Base-by-base conservation (phyloP, 2,113 vertebrate genomes). In the Zapornia atra region DNA sequence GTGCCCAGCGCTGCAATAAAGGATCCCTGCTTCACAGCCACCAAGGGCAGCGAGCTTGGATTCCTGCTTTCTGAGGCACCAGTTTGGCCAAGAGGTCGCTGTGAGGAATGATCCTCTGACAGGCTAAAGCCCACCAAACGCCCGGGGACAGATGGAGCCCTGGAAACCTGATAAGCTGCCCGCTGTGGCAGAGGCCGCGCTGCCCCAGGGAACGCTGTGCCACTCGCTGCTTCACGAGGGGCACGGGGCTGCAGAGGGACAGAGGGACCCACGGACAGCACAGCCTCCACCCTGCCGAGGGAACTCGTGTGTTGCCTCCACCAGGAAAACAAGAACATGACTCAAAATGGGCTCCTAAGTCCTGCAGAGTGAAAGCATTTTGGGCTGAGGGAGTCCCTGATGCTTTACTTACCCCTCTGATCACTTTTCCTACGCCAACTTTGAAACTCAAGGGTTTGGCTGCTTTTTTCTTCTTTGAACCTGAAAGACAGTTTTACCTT, bases 361-460 rank as follows among this genome's bases (percentile, higher is more conserved):
- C 31, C 11, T 36, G 13, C 26, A 16, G 60, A 13, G 6, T 1
- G 3, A 29, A 50, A 51, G 2, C 18, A 3, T 9, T 26, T 2
- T 11, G 70, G 3, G 5, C 25, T 1, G 11, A 53, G 54, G 25
- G 22, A 48, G 14, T 25, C 12, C 2, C 11, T 1, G 15, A 2
- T 4, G 12, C 20, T 70, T 24, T 79, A 98, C 99, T 98, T 97
- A 99, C 99, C 50, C 99, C 99, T 98, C 98, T 98, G 96, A 99
- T 99, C 90, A 99, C 99, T 98, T 97, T 98, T 57, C 99, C 99
- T 90, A 99, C 2, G 6, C 99, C 99, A 8, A 99, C 99, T 97
- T 99, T 99, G 97, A 99, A 99, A 96, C 98, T 98, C 95, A 99
- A 95, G 12, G 99, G 99, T 70, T 99, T 99, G 34, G 98, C 75